Conservation (phyloP, 2,888 invertebrate genomes). For the Oeneis ivallda region DNA sequence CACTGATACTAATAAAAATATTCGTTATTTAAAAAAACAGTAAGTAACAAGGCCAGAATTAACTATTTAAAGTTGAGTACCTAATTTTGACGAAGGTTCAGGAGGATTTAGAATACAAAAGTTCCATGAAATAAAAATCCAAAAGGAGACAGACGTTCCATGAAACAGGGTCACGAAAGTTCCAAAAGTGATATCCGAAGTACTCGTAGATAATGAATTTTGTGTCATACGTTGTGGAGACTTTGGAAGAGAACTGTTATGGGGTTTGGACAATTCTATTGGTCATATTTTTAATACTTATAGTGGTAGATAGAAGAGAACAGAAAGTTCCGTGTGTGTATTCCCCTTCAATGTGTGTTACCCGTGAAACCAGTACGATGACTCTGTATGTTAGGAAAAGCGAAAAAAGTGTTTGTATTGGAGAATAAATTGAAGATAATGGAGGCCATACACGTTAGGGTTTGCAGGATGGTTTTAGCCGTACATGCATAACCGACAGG, state of each 20-base stretch:
- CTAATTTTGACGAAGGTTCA: neutral
- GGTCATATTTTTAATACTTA: slow-evolving; percentile 41
- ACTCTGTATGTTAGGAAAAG: neutral
- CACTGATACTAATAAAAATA: neutral
- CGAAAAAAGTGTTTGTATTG: neutral
- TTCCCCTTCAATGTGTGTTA: neutral
- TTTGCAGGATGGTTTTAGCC: no score
- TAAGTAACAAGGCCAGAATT: neutral
- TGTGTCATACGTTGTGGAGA: slow-evolving; percentile 30
- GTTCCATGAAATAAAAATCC: neutral
- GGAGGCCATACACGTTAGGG: no score
- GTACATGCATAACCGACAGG: no score
- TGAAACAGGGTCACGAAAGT: neutral
- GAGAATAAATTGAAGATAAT: neutral
- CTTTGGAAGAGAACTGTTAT: slow-evolving; percentile 48
- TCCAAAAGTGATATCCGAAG: neutral
- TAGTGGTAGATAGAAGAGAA: slow-evolving; percentile 24
- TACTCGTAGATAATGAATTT: slow-evolving; percentile 7
- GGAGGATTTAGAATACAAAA: neutral
- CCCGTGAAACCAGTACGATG: neutral
- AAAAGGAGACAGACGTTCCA: neutral
- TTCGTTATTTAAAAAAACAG: neutral
- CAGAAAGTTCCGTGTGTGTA: neutral
- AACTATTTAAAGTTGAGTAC: neutral
- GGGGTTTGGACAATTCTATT: slow-evolving; percentile 42